Conservation (phyloP, 1,140 invertebrate species). For the Plectus sambesii region DNA sequence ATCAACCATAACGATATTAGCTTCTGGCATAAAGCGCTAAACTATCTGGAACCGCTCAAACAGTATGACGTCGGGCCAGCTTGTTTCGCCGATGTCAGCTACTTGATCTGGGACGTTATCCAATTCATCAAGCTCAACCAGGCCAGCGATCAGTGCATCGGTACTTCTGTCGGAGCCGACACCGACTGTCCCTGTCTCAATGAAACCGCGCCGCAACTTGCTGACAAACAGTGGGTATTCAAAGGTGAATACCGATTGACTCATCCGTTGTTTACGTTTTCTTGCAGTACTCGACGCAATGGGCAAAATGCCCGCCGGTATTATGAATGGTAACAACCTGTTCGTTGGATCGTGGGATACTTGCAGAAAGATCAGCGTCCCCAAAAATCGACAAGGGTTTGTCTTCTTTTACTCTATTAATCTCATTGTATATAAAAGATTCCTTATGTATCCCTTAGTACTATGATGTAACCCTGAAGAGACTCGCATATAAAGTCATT, state of each 20-base stretch:
- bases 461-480: too few species aligned
- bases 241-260: constrained; percentile 26
- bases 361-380: constrained; percentile 37
- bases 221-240: constrained; percentile 42
- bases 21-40: constrained; percentile 26
- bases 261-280: constrained; percentile 4
- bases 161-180: too few species aligned
- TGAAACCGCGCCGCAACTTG: constrained; percentile 30
- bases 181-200: too few species aligned
- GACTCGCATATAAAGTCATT: too few species aligned
- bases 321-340: constrained; percentile 38
- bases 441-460: constrained; percentile 1
- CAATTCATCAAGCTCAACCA: constrained; percentile 40
- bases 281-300: constrained; percentile 42
- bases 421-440: too few species aligned
- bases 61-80: constrained; percentile 40
- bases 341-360: constrained; percentile 45
- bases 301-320: constrained; percentile 40
- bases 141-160: constrained; percentile 30
- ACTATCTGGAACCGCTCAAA: constrained; percentile 36
- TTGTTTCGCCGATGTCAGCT: constrained; percentile 35
- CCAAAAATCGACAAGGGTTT: constrained; percentile 41
- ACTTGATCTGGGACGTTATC: constrained; percentile 41
- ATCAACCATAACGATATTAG: constrained; percentile 19
- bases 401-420: too few species aligned